Conservation (phyloP, 2,797 vertebrate species). For the Lateolabrax maculatus region DNA sequence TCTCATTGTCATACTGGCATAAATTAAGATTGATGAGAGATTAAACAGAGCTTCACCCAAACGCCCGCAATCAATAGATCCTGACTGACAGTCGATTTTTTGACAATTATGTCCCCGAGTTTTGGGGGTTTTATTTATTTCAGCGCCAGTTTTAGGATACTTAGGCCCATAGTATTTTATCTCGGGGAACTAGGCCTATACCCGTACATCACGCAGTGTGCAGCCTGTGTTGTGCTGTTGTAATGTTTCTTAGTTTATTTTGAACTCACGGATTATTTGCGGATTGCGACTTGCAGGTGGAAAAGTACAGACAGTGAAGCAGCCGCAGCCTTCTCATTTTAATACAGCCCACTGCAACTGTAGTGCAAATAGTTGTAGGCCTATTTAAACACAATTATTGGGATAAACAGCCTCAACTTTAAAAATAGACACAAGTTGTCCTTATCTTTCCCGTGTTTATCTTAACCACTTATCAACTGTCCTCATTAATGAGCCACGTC, state of each 20-base stretch:
- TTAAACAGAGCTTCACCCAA: conserved; percentile 90
- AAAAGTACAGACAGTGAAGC: neutral
- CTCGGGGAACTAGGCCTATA: neutral
- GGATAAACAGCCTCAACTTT: neutral
- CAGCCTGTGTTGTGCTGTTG: neutral
- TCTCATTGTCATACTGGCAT: conserved; percentile 96
- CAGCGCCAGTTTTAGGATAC: neutral
- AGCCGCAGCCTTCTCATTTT: neutral
- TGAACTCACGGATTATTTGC: neutral
- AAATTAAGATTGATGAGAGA: conserved; percentile 99
- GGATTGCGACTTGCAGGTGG: neutral
- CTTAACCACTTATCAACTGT: too few species aligned
- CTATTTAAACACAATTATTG: too few species aligned
- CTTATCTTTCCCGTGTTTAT: neutral
- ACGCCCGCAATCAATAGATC: conserved; percentile 89
- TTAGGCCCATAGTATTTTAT: neutral
- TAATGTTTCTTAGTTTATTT: neutral
- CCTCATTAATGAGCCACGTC: neutral
- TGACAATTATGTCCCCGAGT: conserved; percentile 79
- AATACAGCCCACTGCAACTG: neutral
- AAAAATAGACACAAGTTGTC: neutral
- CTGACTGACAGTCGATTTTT: conserved; percentile 88
- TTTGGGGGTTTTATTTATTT: conserved; percentile 4
- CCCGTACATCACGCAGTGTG: too few species aligned
- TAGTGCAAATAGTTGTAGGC: neutral